Evolutionary conservation across 1,140 invertebrate species (phyloP).

Genomic region (Tribolium madens): DNA sequence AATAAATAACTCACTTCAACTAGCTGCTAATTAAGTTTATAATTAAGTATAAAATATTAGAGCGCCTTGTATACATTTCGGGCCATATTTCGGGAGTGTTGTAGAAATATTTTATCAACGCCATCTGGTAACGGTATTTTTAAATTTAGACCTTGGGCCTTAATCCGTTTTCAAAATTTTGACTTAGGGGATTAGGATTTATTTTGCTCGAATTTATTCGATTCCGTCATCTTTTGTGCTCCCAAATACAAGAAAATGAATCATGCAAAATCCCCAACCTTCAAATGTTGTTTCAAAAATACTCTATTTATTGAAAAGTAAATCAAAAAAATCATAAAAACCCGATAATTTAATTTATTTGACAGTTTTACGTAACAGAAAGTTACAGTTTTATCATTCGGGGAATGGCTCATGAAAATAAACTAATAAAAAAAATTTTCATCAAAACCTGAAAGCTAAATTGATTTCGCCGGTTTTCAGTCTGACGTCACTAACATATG

Average conservation of each 20-base stretch:
- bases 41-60: slow-evolving; percentile 37
- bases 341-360: slow-evolving; percentile 13
- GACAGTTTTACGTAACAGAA: slow-evolving; percentile 10
- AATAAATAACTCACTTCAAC: slow-evolving; percentile 18
- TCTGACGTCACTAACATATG: slow-evolving; percentile 50
- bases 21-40: slow-evolving; percentile 36
- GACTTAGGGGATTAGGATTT: not conserved
- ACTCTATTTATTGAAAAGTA: too few relatives aligned
- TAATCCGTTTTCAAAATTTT: not conserved
- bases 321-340: not conserved
- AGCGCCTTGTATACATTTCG: slow-evolving; percentile 39
- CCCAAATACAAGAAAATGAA: too few relatives aligned
- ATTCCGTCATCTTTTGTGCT: slow-evolving; percentile 21
- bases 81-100: slow-evolving; percentile 42
- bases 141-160: slow-evolving; percentile 14
- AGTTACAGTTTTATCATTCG: slow-evolving; percentile 21
- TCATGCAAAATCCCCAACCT: too few relatives aligned
- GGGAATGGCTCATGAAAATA: slow-evolving; percentile 19
- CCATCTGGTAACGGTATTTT: slow-evolving; percentile 42
- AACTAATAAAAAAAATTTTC: slow-evolving; percentile 33
- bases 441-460: slow-evolving; percentile 17
- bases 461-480: slow-evolving; percentile 33
- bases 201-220: slow-evolving; percentile 14
- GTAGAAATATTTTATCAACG: slow-evolving; percentile 43
- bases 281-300: too few relatives aligned